A percentile compares a stretch with the other conserved stretches of the same genome.
These are phyloP conservation scores for Strigamia maritima DNA, from an alignment of 2,888 invertebrate species.

Conservation along the genomic window DNA sequence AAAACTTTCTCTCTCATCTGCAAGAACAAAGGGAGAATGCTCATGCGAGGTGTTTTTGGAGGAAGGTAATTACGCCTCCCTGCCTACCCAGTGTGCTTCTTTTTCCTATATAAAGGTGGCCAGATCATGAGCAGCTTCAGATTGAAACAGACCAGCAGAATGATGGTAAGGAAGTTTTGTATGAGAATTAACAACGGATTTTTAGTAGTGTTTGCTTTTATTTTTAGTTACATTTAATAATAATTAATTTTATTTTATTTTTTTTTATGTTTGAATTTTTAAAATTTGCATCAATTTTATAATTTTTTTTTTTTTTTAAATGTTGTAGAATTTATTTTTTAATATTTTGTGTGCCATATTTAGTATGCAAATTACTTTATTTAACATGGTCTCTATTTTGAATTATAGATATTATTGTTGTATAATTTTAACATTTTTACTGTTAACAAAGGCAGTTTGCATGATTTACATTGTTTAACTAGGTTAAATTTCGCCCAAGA, in stretches of 20 bases:
- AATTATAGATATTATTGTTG: not conserved
- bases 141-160: not conserved
- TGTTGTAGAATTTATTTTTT: too few species aligned
- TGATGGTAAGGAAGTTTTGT: not conserved
- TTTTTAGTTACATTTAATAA: too few species aligned
- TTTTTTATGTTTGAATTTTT: too few species aligned
- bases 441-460: not conserved
- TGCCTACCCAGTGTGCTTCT: conserved; percentile 9
- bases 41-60: not conserved
- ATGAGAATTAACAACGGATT: not conserved
- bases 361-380: too few species aligned
- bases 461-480: not conserved
- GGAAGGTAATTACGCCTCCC: conserved; percentile 11
- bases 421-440: too few species aligned
- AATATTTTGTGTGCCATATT: too few species aligned
- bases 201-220: not conserved
- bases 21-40: conserved; percentile 2
- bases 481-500: not conserved
- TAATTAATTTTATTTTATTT: too few species aligned
- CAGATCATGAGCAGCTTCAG: not conserved
- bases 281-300: too few species aligned
- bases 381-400: not conserved
- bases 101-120: not conserved
- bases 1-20: conserved; percentile 12
- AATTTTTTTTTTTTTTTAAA: too few species aligned